Evolutionary conservation across 2,888 invertebrate genomes (phyloP).

Genomic region (Melieria picta): DNA sequence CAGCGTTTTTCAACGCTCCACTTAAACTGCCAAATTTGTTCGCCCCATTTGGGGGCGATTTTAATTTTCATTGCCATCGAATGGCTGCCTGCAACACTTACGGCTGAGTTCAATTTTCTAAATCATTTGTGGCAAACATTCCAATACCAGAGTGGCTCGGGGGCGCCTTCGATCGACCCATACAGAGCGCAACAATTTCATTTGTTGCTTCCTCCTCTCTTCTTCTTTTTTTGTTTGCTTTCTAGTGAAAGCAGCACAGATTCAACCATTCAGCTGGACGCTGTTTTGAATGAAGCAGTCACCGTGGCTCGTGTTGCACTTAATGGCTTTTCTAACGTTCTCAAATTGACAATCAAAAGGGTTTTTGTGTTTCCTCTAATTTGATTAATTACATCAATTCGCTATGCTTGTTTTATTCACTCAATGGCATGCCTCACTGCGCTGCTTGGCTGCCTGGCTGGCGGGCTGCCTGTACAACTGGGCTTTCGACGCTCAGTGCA

Average conservation of each 20-base stretch:
- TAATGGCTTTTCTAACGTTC: conserved; percentile 33
- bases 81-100: no score
- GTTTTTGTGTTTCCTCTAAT: conserved; percentile 43
- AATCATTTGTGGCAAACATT: no score
- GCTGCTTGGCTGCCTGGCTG: not conserved
- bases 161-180: no score
- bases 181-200: no score
- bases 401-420: conserved; percentile 33
- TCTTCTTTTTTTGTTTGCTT: not conserved
- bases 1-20: no score
- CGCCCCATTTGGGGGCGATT: no score
- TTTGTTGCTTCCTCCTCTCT: not conserved
- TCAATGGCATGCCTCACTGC: conserved; percentile 18
- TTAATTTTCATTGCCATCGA: no score
- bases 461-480: not conserved
- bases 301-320: not conserved
- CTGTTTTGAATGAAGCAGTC: no score
- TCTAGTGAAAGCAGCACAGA: not conserved
- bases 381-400: conserved; percentile 45
- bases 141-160: no score
- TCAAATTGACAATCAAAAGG: conserved; percentile 42
- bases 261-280: not conserved
- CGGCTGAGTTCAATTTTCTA: no score
- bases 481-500: not conserved
- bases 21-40: no score